Evolutionary conservation across 2,797 vertebrate genomes (phyloP), one percentile per base, ranked within the genome.

Genomic region (Cuculus canorus): DNA sequence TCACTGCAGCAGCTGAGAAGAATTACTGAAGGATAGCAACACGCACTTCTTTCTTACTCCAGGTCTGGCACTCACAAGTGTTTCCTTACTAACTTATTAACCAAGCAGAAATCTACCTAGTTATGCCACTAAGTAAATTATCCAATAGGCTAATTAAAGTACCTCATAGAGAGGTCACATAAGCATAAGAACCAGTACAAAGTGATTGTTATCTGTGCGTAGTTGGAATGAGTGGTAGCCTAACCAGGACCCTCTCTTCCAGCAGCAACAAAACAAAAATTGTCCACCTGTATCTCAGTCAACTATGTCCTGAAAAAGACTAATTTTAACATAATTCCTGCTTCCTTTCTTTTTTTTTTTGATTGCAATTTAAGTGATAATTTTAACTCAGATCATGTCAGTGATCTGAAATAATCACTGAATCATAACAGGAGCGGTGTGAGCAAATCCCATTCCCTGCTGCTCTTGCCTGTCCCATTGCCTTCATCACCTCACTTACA

Each of bases 401-500:
- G 47, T 63, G 23, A 50, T 54, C 12, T 76, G n/a, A 64, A 72
- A 41, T 0, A 0, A 22, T 68, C n/a, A 33, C 25, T 10, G 30
- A 32, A 13, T 71, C 32, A 3, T 22, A 53, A 61, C 35, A 84
- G 7, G 6, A 70, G 15, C 17, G 9, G 5, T 11, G 5, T 11
- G 56, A 78, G 35, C 14, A 84, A 30, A 63, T 59, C 4, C 21
- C 11, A 30, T 19, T 57, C 17, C 8, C n/a, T 68, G 6, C 9
- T 87, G 14, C 18, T 65, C 32, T 78, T 85, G 8, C 6, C 28
- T 54, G 9, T 53, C 13, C 13, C 5, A 13, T 56, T 80, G 37
- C 8, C 30, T 19, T 47, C 37, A 79, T 18, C 33, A 73, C 15
- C 11, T 53, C 35, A 43, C 23, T 63, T 77, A 52, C 69, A 61